phyloP scores from a whole-genome alignment of 2,888 invertebrate species.

The Mycalesis mineus region DNA sequence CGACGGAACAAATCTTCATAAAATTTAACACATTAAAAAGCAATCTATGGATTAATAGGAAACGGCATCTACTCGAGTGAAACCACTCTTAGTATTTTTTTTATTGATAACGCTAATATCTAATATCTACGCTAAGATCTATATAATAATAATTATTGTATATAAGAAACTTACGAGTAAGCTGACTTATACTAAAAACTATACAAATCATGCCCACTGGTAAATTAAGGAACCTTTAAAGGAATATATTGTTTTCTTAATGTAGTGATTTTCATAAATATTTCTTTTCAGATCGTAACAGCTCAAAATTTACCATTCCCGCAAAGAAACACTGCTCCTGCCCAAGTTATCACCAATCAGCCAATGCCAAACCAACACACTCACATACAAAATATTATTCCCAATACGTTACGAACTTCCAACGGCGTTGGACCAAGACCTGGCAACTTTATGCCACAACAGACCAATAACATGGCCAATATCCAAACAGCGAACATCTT shows the following conservation, averaged over 20 bases:
- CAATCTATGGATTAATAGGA: no score
- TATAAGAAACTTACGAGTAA: no score
- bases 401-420: not conserved
- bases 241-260: not conserved
- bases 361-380: not conserved
- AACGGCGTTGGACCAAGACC: not conserved
- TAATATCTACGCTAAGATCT: no score
- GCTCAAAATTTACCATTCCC: constrained; percentile 36
- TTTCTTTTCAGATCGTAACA: constrained; percentile 34
- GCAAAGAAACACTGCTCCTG: constrained; percentile 19
- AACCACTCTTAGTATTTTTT: no score
- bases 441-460: not conserved
- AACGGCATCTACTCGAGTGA: no score
- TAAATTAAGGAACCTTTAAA: no score
- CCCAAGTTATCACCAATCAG: constrained; percentile 5
- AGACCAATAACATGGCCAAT: constrained; percentile 11
- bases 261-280: not conserved
- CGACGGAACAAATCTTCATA: no score
- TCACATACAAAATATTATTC: not conserved
- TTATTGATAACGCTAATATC: no score
- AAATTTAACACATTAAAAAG: no score
- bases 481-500: constrained; percentile 17
- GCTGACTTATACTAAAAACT: no score
- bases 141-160: no score
- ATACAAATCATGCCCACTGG: no score